Conservation (phyloP, 1,140 invertebrate species). For the Meloidogyne floridensis region DNA sequence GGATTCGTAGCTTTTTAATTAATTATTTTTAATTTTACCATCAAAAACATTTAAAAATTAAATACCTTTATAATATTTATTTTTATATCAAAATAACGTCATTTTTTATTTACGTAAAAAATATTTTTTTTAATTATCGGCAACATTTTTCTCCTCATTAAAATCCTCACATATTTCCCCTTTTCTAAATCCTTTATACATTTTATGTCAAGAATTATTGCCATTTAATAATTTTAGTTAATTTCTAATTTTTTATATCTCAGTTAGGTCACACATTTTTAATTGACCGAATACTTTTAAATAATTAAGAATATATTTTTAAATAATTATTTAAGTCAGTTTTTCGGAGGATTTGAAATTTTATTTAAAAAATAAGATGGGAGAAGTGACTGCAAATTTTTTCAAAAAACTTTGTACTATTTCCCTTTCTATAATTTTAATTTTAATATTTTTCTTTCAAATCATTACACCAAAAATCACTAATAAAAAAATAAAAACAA, state of each 20-base stretch:
- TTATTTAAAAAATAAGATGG: too few relatives aligned
- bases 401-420: too few relatives aligned
- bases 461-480: background rate
- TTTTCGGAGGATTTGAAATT: too few relatives aligned
- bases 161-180: background rate
- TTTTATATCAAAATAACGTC: background rate
- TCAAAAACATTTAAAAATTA: background rate
- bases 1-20: too few relatives aligned
- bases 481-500: background rate
- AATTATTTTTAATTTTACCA: background rate
- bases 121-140: background rate
- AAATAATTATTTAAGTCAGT: too few relatives aligned
- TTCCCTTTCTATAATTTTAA: background rate
- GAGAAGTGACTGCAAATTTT: too few relatives aligned
- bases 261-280: too few relatives aligned
- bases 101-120: constrained; percentile 4
- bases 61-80: background rate
- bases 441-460: background rate
- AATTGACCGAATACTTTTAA: too few relatives aligned
- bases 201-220: too few relatives aligned
- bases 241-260: too few relatives aligned
- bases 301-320: too few relatives aligned
- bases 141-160: background rate
- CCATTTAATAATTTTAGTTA: too few relatives aligned
- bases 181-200: background rate